Conservation (phyloP, 2,888 invertebrate species). For the Desoria tigrina region DNA sequence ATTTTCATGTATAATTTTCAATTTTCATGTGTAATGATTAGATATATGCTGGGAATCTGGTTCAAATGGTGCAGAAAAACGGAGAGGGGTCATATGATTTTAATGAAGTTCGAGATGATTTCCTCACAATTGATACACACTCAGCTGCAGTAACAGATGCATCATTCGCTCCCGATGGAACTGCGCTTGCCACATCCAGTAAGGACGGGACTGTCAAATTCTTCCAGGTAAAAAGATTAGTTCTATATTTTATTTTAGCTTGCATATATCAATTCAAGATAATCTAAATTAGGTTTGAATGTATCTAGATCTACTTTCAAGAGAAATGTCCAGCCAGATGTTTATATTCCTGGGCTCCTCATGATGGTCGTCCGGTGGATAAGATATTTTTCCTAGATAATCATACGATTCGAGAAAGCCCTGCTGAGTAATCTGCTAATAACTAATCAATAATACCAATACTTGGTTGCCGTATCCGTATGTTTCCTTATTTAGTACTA, state of each 20-base stretch:
- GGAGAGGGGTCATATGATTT: constrained; percentile 57
- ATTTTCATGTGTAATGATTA: constrained; percentile 52
- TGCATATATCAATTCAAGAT: background rate
- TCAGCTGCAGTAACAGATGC: constrained; percentile 75
- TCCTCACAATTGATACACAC: constrained; percentile 65
- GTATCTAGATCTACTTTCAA: constrained; percentile 35
- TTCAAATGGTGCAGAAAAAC: constrained; percentile 58
- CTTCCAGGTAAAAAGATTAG: constrained; percentile 66
- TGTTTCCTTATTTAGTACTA: background rate
- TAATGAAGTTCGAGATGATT: constrained; percentile 59
- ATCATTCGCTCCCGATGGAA: constrained; percentile 90
- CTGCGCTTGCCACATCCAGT: constrained; percentile 87
- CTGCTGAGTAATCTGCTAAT: constrained; percentile 56
- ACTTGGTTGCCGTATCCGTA: too few species aligned
- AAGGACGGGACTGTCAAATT: constrained; percentile 88
- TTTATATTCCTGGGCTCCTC: constrained; percentile 91
- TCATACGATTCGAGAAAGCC: constrained; percentile 68
- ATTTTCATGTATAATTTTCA: constrained; percentile 6
- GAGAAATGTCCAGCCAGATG: constrained; percentile 66
- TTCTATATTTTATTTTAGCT: background rate
- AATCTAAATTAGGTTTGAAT: background rate
- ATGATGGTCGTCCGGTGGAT: constrained; percentile 81
- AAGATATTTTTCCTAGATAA: constrained; percentile 93
- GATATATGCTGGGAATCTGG: constrained; percentile 64
- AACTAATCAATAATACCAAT: too few species aligned